Conservation (phyloP, 2,888 invertebrate species). For the Troides oblongomaculatus region DNA sequence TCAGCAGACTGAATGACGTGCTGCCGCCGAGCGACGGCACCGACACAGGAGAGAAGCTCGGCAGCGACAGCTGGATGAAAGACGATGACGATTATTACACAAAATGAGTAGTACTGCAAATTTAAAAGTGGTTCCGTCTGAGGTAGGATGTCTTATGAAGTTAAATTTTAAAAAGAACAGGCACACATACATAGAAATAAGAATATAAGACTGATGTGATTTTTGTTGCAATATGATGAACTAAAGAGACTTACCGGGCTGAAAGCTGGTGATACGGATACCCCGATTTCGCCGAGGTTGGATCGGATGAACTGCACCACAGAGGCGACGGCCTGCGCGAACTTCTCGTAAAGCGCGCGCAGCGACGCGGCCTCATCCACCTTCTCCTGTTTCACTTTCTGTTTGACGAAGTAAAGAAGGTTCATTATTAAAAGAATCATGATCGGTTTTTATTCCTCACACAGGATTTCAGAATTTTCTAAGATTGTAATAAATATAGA, state of each 20-base stretch:
- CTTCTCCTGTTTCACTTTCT: slow-evolving; percentile 81
- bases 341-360: slow-evolving; percentile 80
- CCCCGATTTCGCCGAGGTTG: slow-evolving; percentile 55
- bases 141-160: too few relatives aligned
- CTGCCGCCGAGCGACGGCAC: slow-evolving; percentile 80
- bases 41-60: slow-evolving; percentile 41
- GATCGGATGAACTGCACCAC: slow-evolving; percentile 64
- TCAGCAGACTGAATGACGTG: slow-evolving; percentile 81
- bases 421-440: too few relatives aligned
- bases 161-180: too few relatives aligned
- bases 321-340: slow-evolving; percentile 80
- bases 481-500: too few relatives aligned
- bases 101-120: too few relatives aligned
- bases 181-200: too few relatives aligned
- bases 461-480: too few relatives aligned
- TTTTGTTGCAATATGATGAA: too few relatives aligned
- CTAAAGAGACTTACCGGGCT: slow-evolving; percentile 48
- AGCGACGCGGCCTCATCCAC: slow-evolving; percentile 83
- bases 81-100: background rate
- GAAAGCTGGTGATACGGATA: slow-evolving; percentile 43
- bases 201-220: too few relatives aligned
- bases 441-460: too few relatives aligned
- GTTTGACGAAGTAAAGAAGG: background rate
- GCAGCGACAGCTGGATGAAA: slow-evolving; percentile 15
- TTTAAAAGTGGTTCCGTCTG: too few relatives aligned